Evolutionary conservation across 2,113 vertebrate species (phyloP).

Genomic region (Odontophorus gujanensis): DNA sequence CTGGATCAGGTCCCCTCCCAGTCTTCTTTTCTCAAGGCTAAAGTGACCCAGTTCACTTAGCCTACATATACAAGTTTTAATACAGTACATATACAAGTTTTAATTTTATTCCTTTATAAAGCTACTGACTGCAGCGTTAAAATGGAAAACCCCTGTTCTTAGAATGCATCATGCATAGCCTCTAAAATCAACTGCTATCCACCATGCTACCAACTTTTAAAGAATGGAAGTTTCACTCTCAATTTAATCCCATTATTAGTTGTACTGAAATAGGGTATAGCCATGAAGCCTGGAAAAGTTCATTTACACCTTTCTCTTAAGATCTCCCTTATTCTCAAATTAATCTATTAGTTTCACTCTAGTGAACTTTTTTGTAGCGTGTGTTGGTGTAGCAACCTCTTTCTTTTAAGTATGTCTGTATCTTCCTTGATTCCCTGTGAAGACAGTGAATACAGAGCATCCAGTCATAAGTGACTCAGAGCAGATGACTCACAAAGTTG

Average conservation of each 20-base stretch:
- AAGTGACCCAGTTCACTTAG: too few species aligned
- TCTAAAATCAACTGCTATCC: neutral
- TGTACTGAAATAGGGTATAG: neutral
- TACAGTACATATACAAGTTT: neutral
- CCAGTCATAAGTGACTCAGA: neutral
- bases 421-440: neutral
- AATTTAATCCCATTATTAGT: neutral
- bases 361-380: neutral
- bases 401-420: neutral
- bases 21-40: too few species aligned
- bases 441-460: neutral
- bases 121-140: neutral
- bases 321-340: neutral
- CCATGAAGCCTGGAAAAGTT: neutral
- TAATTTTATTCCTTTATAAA: neutral
- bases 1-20: too few species aligned
- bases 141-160: neutral
- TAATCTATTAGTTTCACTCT: neutral
- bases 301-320: neutral
- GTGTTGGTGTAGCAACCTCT: neutral
- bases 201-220: neutral
- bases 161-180: neutral
- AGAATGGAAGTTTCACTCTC: neutral
- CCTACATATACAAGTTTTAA: too few species aligned
- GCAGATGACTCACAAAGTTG: neutral